Conservation (phyloP, 2,113 vertebrate genomes). For the Larimichthys crocea region DNA sequence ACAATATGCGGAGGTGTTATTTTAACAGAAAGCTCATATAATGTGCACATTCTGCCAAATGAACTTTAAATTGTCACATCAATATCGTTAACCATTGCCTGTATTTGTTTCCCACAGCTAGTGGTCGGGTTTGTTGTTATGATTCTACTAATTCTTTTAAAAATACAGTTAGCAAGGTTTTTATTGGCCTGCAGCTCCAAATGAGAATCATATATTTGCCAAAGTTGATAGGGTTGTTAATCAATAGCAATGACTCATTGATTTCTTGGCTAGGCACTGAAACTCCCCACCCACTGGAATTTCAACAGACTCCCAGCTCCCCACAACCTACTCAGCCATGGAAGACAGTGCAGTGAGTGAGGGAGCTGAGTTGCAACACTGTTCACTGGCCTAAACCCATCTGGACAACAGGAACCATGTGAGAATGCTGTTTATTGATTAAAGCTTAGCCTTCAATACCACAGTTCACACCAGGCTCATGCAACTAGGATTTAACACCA, state of each 20-base stretch:
- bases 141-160: slow-evolving; percentile 28
- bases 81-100: background rate
- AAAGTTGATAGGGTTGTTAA: slow-evolving; percentile 47
- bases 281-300: slow-evolving; percentile 34
- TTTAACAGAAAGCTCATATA: slow-evolving; percentile 28
- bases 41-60: slow-evolving; percentile 15
- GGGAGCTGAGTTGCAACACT: slow-evolving; percentile 28
- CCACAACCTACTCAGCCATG: slow-evolving; percentile 2
- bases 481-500: background rate
- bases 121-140: slow-evolving; percentile 23
- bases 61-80: slow-evolving; percentile 18
- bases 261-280: slow-evolving; percentile 28
- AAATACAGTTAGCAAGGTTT: slow-evolving; percentile 35
- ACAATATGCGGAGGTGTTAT: background rate
- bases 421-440: background rate
- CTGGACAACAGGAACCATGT: background rate
- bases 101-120: slow-evolving; percentile 17
- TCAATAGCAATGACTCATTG: slow-evolving; percentile 50
- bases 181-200: slow-evolving; percentile 25
- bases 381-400: background rate
- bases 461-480: background rate
- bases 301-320: slow-evolving; percentile 48
- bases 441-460: background rate
- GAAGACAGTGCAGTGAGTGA: slow-evolving; percentile 20
- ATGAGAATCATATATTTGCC: slow-evolving; percentile 30